These are phyloP conservation scores for Tetramorium simillimum DNA, from an alignment of 1,140 invertebrate genomes.

Conservation along the genomic window DNA sequence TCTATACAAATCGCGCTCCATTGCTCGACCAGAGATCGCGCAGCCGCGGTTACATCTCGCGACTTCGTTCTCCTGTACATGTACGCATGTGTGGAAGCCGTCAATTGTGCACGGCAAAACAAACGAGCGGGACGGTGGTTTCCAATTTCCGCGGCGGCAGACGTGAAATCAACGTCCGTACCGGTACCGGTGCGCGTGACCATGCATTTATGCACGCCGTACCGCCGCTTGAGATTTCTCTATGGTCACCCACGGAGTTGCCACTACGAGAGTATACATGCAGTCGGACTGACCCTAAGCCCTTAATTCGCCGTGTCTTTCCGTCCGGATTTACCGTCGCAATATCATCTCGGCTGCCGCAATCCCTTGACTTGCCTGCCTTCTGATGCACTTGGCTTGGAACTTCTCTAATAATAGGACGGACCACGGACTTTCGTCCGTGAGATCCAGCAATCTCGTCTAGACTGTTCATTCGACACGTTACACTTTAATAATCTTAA, in stretches of 20 bases:
- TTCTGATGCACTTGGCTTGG: conserved; percentile 28
- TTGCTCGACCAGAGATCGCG: background rate
- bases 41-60: conserved; percentile 44
- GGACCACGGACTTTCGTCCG: conserved; percentile 6
- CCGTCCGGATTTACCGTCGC: conserved; percentile 2
- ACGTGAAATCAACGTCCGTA: conserved; percentile 73
- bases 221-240: conserved; percentile 23
- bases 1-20: background rate
- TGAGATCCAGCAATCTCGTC: background rate
- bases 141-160: conserved; percentile 75
- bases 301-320: background rate
- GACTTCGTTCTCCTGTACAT: background rate
- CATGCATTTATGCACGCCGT: conserved; percentile 50
- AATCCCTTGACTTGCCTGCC: background rate
- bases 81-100: background rate
- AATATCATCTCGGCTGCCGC: conserved; percentile 13
- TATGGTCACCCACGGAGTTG: conserved; percentile 22
- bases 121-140: conserved; percentile 67
- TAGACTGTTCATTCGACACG: background rate
- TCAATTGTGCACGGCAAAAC: conserved; percentile 60
- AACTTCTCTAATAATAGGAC: conserved; percentile 50
- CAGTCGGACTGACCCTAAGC: background rate
- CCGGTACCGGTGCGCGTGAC: conserved; percentile 16
- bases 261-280: background rate
- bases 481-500: background rate